A percentile compares a stretch with the other conserved stretches of the same genome.
phyloP scores from a whole-genome alignment of 1,140 invertebrate genomes.

The Papilio helenus region DNA sequence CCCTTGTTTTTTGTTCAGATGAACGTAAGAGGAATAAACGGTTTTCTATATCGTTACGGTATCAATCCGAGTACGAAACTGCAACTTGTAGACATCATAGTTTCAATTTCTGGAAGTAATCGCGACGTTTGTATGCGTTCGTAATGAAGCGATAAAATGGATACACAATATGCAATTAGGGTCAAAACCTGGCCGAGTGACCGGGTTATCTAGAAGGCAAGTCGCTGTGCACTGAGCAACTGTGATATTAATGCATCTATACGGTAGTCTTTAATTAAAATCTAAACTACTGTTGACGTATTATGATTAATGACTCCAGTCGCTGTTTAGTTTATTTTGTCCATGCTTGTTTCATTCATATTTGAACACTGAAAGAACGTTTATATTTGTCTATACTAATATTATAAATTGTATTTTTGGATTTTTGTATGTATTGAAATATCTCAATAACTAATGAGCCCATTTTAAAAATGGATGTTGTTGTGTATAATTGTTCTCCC shows the following conservation, averaged over 20 bases:
- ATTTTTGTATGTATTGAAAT: no score
- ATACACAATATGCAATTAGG: conserved; percentile 30
- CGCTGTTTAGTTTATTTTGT: not conserved
- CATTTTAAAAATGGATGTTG: no score
- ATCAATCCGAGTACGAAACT: not conserved
- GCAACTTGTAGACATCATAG: not conserved
- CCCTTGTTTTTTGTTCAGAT: conserved; percentile 6
- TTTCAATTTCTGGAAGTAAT: not conserved
- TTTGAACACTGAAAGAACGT: no score
- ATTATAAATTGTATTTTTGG: no score
- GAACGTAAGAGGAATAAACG: not conserved
- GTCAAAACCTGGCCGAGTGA: conserved; percentile 35
- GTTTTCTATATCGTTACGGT: conserved; percentile 1
- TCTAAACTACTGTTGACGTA: conserved; percentile 3
- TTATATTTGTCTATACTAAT: no score
- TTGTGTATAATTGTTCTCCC: conserved; percentile 78
- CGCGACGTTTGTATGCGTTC: not conserved
- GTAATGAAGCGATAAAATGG: conserved; percentile 24
- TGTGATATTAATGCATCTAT: not conserved
- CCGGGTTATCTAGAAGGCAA: conserved; percentile 32
- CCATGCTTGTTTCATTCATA: not conserved
- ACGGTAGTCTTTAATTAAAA: not conserved
- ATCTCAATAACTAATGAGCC: no score
- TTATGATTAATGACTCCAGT: not conserved
- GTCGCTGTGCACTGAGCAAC: not conserved